phyloP scores from a whole-genome alignment of 1,140 invertebrate species.

The Bombus balteatus region DNA sequence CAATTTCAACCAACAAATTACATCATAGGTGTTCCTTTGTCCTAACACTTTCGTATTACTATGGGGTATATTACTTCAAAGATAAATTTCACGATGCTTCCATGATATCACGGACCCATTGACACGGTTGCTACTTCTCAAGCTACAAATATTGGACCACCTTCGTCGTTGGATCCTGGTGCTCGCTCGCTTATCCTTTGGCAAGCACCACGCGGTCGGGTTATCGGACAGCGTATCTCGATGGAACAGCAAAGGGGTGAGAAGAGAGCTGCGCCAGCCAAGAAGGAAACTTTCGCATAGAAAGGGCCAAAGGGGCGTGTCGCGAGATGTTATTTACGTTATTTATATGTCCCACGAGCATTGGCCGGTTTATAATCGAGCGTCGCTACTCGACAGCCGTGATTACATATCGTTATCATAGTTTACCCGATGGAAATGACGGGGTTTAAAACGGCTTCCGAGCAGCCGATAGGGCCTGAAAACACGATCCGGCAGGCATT shows the following conservation, averaged over 20 bases:
- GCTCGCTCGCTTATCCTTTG: neutral
- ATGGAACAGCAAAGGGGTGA: conserved; percentile 3
- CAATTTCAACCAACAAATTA: neutral
- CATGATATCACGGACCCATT: neutral
- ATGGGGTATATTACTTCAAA: too few species aligned
- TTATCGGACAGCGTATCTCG: conserved; percentile 56
- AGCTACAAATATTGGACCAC: conserved; percentile 7
- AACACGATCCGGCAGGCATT: conserved; percentile 27
- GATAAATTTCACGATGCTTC: conserved; percentile 31
- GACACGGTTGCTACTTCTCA: neutral
- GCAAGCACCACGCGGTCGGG: neutral
- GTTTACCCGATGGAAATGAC: conserved; percentile 78
- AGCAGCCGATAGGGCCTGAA: conserved; percentile 55
- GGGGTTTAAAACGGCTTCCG: conserved; percentile 56
- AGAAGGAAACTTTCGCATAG: neutral
- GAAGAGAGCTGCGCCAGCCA: neutral
- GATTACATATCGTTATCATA: conserved; percentile 80
- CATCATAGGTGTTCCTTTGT: neutral
- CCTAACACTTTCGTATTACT: too few species aligned
- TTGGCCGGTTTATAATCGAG: conserved; percentile 77
- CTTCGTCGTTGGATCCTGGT: neutral
- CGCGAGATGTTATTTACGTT: conserved; percentile 77
- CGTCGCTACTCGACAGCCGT: conserved; percentile 66
- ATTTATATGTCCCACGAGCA: conserved; percentile 80
- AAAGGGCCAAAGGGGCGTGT: conserved; percentile 30